Base-by-base conservation (phyloP, 2,888 invertebrate genomes). In the Lamellibrachia columna region DNA sequence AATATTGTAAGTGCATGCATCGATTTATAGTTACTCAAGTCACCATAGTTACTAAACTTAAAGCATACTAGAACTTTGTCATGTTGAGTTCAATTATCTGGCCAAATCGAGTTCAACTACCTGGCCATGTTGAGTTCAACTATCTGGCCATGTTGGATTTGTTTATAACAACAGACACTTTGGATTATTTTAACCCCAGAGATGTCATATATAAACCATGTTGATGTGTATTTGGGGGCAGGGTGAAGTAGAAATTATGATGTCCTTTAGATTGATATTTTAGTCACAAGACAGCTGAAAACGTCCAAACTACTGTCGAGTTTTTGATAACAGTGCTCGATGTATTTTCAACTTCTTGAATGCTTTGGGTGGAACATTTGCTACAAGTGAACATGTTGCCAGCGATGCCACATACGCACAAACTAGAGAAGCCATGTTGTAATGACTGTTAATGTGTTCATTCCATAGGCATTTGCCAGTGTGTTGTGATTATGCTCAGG, bases 401-500 rank as follows among this genome's bases (percentile, higher is more conserved):
- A 75, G 75, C 15, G n/a, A 15, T 22, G 15, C 22, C 75, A 75
- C 75, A 75, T n/a, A 75, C 75, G 22, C 75, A 75, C 75, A 75
- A 75, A 15, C 75, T 75, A n/a, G 22, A 75, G 75, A 75, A 75
- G 75, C 75, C 22, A 6, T 15, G 75, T 75, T 75, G 75, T 75
- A 11, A 15, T 6, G 75, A 75, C 75, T 75, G 22, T 75, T 75
- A 75, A 75, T 3, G 75, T 75, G 15, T 75, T 75, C 75, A 75
- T 75, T 75, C 75, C 75, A 7, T 11, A 22, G 22, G 40, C n/a
- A n/a, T 75, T 75, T 15, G 22, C 22, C 75, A 22, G 75, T 75
- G 75, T 75, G 75, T 75, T 75, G 75, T 75, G 75, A 75, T 75
- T 75, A 75, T 75, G 75, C 75, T 75, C 75, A 75, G 75, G 75